Evolutionary conservation across 2,797 vertebrate species (phyloP).

Genomic region (Lemur catta): DNA sequence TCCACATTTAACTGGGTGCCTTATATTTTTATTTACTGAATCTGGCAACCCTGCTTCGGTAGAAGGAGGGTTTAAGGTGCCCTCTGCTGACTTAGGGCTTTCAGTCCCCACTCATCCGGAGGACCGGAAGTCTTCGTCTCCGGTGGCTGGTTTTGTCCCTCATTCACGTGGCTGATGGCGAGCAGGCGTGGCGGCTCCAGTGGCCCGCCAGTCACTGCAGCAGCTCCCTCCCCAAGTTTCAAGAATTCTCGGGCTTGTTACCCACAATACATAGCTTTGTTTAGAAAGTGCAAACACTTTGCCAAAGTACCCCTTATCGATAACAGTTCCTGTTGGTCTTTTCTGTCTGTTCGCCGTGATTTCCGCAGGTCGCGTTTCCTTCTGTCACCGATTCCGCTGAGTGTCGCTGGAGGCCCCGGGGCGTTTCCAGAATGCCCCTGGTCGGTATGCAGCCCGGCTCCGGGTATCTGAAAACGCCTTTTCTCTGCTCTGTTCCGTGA

Average conservation of each 20-base stretch:
- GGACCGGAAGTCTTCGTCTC: background rate
- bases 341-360: background rate
- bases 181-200: fast-evolving
- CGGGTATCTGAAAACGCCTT: background rate
- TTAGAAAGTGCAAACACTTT: background rate
- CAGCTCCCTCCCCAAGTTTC: background rate
- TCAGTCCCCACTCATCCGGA: background rate
- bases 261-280: background rate
- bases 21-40: background rate
- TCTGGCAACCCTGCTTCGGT: background rate
- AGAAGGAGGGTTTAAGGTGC: background rate
- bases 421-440: background rate
- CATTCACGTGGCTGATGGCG: background rate
- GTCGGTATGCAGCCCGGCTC: background rate
- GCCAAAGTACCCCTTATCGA: background rate
- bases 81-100: background rate
- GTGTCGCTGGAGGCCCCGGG: background rate
- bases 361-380: background rate
- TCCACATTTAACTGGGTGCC: background rate
- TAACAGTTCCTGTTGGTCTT: background rate
- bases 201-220: fast-evolving
- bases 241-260: background rate
- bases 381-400: background rate
- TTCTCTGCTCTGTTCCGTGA: background rate
- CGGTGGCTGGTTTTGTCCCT: background rate